Evolutionary conservation across 2,113 vertebrate species (phyloP).

Genomic region (Hylia prasina): DNA sequence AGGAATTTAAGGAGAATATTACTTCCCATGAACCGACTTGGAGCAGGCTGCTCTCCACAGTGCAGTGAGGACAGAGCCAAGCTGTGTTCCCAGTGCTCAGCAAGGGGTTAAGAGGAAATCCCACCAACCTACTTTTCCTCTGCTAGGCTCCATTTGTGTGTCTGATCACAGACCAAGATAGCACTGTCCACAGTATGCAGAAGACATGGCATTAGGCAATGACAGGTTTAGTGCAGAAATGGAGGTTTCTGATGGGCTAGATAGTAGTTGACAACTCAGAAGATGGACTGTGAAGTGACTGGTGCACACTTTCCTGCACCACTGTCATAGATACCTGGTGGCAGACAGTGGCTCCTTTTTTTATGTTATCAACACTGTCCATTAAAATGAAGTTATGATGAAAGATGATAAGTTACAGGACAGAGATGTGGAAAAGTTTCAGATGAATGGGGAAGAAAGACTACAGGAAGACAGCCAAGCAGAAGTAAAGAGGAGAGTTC

Average conservation of each 20-base stretch:
- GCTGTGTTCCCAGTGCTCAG: not conserved
- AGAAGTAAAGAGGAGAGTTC: not conserved
- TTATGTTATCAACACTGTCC: not conserved
- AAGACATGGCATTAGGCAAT: not conserved
- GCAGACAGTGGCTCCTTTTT: not conserved
- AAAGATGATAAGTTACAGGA: not conserved
- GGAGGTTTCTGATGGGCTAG: not conserved
- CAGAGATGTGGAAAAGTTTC: not conserved
- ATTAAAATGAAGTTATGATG: not conserved
- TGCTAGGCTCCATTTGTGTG: not conserved
- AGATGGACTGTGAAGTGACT: not conserved
- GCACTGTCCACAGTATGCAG: not conserved
- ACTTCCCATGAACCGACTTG: not conserved
- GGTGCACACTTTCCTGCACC: not conserved
- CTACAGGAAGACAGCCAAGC: not conserved
- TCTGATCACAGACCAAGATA: not conserved
- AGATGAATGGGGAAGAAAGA: not conserved
- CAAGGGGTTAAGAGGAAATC: not conserved
- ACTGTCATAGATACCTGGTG: not conserved
- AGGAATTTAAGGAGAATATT: not conserved
- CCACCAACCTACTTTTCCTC: not conserved
- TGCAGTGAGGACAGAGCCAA: fast-evolving
- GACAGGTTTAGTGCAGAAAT: not conserved
- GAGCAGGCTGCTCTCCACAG: not conserved
- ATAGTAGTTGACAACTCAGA: not conserved